Evolutionary conservation across 2,888 invertebrate species (phyloP).

Genomic region (Tinea semifulvella): DNA sequence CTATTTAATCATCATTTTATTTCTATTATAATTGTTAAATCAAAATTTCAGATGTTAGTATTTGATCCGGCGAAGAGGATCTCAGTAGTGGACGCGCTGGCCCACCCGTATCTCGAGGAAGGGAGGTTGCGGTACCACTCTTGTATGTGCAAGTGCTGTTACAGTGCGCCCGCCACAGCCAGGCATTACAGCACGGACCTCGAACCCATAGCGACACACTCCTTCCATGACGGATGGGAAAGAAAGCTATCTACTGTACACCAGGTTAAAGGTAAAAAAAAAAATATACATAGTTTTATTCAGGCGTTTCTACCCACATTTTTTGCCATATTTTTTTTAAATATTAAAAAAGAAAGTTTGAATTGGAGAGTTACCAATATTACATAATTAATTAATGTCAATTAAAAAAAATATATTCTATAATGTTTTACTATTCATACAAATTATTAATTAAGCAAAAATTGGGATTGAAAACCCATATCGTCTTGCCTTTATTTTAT

Average conservation of each 20-base stretch:
- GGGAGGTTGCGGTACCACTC: constrained; percentile 98
- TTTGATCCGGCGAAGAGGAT: constrained; percentile 98
- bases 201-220: constrained; percentile 88
- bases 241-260: constrained; percentile 91
- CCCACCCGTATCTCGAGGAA: constrained; percentile 97
- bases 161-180: constrained; percentile 59
- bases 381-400: no score
- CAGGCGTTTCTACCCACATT: no score
- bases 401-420: no score
- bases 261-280: constrained; percentile 88
- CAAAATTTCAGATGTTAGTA: constrained; percentile 89
- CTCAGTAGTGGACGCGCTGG: constrained; percentile 92
- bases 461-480: no score
- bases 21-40: background rate
- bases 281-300: background rate
- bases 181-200: constrained; percentile 92
- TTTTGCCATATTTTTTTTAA: no score
- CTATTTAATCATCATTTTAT: no score
- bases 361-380: no score
- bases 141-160: constrained; percentile 99
- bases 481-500: no score
- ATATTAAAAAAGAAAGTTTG: no score
- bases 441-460: no score
- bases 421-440: no score
- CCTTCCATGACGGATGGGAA: constrained; percentile 97